Conservation (phyloP, 2,797 vertebrate genomes). For the Rhinatrema bivittatum region DNA sequence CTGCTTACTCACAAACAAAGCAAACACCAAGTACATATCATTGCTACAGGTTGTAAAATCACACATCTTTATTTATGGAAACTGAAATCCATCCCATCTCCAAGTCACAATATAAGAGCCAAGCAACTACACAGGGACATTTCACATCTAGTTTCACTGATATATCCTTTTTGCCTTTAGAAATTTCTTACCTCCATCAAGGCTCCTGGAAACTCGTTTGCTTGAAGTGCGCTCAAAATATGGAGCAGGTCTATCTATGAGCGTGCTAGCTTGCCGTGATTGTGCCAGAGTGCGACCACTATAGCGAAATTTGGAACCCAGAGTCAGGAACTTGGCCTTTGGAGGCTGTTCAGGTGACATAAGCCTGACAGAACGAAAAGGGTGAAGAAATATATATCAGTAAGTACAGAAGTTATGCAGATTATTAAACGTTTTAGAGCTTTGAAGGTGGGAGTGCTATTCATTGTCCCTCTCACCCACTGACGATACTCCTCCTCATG, state of each 20-base stretch:
- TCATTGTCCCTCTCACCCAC: no score
- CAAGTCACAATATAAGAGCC: no score
- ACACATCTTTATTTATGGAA: no score
- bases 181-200: slow-evolving; percentile 81
- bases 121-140: no score
- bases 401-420: background rate
- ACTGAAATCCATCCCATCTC: no score
- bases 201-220: slow-evolving; percentile 84
- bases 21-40: no score
- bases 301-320: slow-evolving; percentile 96
- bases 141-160: no score
- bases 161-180: no score
- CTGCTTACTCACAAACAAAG: no score
- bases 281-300: slow-evolving; percentile 92
- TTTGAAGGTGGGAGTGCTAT: no score
- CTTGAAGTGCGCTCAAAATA: slow-evolving; percentile 84
- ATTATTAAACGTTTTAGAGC: background rate
- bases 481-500: no score
- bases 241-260: slow-evolving; percentile 88
- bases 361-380: slow-evolving; percentile 54
- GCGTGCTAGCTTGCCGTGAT: slow-evolving; percentile 80
- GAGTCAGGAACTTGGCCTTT: slow-evolving; percentile 84
- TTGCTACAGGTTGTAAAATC: no score
- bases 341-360: slow-evolving; percentile 81
- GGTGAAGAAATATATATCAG: background rate